Conservation (phyloP, 1,140 invertebrate genomes). For the Agraylea sexmaculata region DNA sequence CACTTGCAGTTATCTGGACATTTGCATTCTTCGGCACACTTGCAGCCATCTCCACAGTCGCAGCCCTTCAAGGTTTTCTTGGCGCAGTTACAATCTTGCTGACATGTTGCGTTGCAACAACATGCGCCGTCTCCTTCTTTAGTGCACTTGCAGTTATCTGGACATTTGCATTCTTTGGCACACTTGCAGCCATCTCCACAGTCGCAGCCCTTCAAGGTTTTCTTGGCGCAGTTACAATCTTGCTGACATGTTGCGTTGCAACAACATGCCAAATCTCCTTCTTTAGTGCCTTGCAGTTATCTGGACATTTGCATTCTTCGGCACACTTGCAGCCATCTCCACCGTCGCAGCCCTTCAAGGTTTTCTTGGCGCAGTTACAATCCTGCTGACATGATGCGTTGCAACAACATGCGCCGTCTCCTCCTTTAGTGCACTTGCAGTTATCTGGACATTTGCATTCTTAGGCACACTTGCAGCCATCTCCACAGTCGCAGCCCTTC, state of each 20-base stretch:
- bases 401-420: too few species aligned
- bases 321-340: slow-evolving; percentile 27
- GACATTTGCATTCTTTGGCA: slow-evolving; percentile 5
- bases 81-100: too few species aligned
- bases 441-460: slow-evolving; percentile 18
- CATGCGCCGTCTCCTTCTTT: too few species aligned
- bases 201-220: slow-evolving; percentile 11
- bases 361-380: slow-evolving; percentile 10
- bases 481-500: too few species aligned
- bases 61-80: too few species aligned
- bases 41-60: too few species aligned
- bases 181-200: slow-evolving; percentile 6
- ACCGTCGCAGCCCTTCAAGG: slow-evolving; percentile 21
- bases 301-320: slow-evolving; percentile 25
- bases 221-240: slow-evolving; percentile 15
- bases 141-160: too few species aligned
- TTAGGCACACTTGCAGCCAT: slow-evolving; percentile 10
- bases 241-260: slow-evolving; percentile 10
- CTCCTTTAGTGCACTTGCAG: slow-evolving; percentile 14
- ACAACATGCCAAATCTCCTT: too few species aligned
- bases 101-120: too few species aligned
- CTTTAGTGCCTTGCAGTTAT: slow-evolving; percentile 13
- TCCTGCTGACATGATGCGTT: too few species aligned
- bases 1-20: too few species aligned
- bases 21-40: too few species aligned